Evolutionary conservation across 1,140 invertebrate species (phyloP).

Genomic region (Gryon sp.): DNA sequence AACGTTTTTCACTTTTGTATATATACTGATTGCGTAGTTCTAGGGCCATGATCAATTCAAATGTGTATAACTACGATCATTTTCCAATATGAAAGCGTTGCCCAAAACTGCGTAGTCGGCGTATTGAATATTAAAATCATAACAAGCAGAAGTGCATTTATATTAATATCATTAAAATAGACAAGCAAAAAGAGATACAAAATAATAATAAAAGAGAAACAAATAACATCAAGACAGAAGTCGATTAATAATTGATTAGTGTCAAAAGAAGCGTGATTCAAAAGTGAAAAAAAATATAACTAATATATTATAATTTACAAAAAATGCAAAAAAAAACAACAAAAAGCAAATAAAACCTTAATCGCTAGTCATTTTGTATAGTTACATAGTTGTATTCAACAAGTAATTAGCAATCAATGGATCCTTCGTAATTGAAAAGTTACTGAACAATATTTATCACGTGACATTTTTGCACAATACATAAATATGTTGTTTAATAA

Average conservation of each 20-base stretch:
- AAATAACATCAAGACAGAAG: not conserved
- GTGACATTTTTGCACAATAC: constrained; percentile 9
- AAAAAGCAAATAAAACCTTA: constrained; percentile 5
- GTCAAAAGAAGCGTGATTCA: not conserved
- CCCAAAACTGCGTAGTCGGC: constrained; percentile 4
- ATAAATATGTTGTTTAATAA: constrained; percentile 33
- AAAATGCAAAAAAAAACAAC: too few species aligned
- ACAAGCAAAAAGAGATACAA: too few species aligned
- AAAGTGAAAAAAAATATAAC: constrained; percentile 22
- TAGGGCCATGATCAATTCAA: constrained; percentile 2
- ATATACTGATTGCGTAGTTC: constrained; percentile 24
- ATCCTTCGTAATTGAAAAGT: constrained; percentile 14
- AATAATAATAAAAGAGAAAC: too few species aligned
- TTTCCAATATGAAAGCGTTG: not conserved
- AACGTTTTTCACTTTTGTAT: constrained; percentile 46
- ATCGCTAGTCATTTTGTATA: constrained; percentile 54
- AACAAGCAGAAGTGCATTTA: constrained; percentile 7
- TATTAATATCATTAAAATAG: constrained; percentile 17
- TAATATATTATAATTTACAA: too few species aligned
- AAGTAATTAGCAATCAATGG: constrained; percentile 23
- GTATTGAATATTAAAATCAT: constrained; percentile 17
- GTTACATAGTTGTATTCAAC: constrained; percentile 26
- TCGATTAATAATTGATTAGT: not conserved
- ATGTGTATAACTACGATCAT: not conserved
- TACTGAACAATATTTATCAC: constrained; percentile 25